Percentiles rank a stretch among this genome's conserved stretches.
phyloP scores from a whole-genome alignment of 2,113 vertebrate species.

The Argyrosomus japonicus region DNA sequence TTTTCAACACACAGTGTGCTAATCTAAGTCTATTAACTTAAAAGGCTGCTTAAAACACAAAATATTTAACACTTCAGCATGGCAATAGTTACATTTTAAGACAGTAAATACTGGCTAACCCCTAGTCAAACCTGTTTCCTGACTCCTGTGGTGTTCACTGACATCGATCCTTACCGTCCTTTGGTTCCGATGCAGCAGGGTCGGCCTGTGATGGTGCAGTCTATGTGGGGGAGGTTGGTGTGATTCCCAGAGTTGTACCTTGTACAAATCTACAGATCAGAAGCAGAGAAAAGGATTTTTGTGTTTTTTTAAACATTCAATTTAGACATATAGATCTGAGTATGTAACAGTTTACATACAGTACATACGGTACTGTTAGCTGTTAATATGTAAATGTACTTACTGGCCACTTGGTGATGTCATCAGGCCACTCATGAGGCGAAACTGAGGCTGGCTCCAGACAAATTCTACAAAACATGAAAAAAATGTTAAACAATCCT shows the following conservation, averaged over 20 bases:
- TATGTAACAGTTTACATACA: background rate
- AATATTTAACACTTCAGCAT: background rate
- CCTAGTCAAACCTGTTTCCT: background rate
- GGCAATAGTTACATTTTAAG: background rate
- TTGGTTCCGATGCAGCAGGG: conserved; percentile 99
- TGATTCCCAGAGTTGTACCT: conserved; percentile 93
- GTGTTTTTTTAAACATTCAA: background rate
- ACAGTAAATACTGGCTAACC: background rate
- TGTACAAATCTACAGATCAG: conserved; percentile 90
- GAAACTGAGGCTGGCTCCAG: conserved; percentile 94
- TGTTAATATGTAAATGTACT: conserved; percentile 65
- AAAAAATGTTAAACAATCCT: background rate
- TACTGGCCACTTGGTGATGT: conserved; percentile 99
- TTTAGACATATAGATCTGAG: background rate
- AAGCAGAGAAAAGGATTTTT: background rate
- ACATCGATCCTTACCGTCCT: conserved; percentile 87
- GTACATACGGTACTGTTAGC: too few species aligned
- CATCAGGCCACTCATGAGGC: conserved; percentile 96
- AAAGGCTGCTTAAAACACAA: background rate
- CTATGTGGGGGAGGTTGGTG: conserved; percentile 96
- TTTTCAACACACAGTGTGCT: too few species aligned
- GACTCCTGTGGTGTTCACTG: background rate
- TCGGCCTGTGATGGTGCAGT: conserved; percentile 95
- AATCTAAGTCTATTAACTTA: too few species aligned
- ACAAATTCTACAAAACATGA: conserved; percentile 87